Evolutionary conservation across 2,797 vertebrate species (phyloP).

Genomic region (Microctenopoma stevenorrisi): DNA sequence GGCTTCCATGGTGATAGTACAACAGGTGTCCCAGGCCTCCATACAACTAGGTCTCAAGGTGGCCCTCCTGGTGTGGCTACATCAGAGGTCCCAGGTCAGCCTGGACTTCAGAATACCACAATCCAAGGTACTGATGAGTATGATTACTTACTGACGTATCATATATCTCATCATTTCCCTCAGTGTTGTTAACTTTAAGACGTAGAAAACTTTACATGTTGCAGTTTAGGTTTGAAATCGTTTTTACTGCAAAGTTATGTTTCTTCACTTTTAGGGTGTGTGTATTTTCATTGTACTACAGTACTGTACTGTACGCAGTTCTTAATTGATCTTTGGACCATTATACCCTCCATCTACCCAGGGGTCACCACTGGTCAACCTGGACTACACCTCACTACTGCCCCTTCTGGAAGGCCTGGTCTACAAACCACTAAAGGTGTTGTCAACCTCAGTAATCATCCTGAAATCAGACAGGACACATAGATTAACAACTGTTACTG

Average conservation of each 20-base stretch:
- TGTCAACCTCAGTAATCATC: neutral
- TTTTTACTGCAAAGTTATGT: neutral
- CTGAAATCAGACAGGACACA: neutral
- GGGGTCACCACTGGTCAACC: conserved; percentile 57
- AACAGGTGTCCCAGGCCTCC: conserved; percentile 73
- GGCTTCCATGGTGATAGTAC: conserved; percentile 60
- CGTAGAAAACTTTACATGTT: neutral
- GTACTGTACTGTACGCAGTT: neutral
- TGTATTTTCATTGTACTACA: neutral
- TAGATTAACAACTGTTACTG: neutral
- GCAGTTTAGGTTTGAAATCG: neutral
- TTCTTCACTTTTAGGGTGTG: neutral
- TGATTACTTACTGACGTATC: neutral
- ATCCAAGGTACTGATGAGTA: conserved; percentile 32
- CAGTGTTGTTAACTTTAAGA: neutral
- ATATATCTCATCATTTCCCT: neutral
- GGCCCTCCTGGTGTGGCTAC: conserved; percentile 73
- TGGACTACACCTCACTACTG: conserved; percentile 56
- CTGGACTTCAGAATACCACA: conserved; percentile 56
- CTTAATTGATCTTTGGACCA: conserved; percentile 8
- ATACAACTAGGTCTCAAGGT: conserved; percentile 58
- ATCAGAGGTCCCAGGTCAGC: conserved; percentile 61
- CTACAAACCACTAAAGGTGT: conserved; percentile 63
- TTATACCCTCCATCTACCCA: neutral
- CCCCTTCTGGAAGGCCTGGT: conserved; percentile 54